Base-by-base conservation (phyloP, 2,888 invertebrate genomes). In the Eristalis arbustorum region DNA sequence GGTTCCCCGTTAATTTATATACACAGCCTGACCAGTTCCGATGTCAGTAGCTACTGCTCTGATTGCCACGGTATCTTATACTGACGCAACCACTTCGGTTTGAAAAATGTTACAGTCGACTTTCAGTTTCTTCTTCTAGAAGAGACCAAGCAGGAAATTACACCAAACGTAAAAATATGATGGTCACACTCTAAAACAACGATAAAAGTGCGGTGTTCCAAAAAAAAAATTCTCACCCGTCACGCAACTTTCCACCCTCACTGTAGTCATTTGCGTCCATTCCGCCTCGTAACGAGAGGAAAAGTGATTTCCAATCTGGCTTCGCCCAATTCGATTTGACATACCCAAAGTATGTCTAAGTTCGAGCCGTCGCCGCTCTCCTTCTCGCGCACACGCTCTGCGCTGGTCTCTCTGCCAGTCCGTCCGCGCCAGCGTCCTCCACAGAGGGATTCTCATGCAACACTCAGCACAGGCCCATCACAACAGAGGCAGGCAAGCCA, bases 301-400 rank as follows among this genome's bases (percentile, higher is more conserved):
- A 87, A 87, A 79, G 78, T 83, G 71, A 87, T 83, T 87, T 87
- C 75, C 83, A 83, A 83, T 87, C 77, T 83, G 31, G 72, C 74
- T 82, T 78, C 83, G 87, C 87, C 87, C 83, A 83, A 79, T 87
- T 79, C 87, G 75, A 72, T 75, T 79, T 87, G 83, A 87, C 83
- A 83, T 87, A 83, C 78, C 69, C 62, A 74, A 79, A 78, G 82
- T 81, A 85, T 81, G 85, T 81, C 84, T 84, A 40, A 80, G 75
- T 37, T 62, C 42, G 42, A 79, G 49, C 59, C 69, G 67, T 34
- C 42, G 57, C 64, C 34, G 37, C 56, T 25, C 49, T 49, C 8
- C 25, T 59, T 31, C 14, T 49, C 25, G 69, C 42, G 37, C 34
- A 73, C 59, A 13, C 37, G 3, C 37, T 37, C 37, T 31, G 6